These are phyloP conservation scores for Acanthopagrus latus DNA, from an alignment of 2,797 vertebrate species.

Conservation along the genomic window DNA sequence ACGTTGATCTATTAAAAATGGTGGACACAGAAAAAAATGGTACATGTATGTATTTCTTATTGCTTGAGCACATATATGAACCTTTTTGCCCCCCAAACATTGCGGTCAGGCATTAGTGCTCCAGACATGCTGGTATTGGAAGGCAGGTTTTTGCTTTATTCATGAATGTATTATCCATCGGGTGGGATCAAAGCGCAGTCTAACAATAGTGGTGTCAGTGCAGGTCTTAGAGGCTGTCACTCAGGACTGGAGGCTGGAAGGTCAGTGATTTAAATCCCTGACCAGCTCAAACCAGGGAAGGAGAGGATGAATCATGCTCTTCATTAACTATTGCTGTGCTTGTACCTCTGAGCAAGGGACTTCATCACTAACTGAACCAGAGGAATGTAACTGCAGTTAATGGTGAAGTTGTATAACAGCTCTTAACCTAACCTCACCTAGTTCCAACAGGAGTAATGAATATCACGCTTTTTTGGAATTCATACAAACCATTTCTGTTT, in stretches of 20 bases:
- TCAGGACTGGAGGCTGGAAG: constrained; percentile 46
- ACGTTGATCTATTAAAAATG: no score
- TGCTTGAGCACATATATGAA: no score
- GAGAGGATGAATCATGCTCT: background rate
- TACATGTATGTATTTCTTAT: no score
- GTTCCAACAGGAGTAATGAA: background rate
- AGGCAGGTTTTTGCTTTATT: constrained; percentile 40
- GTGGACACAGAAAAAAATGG: no score
- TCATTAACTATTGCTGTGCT: constrained; percentile 7
- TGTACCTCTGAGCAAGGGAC: background rate
- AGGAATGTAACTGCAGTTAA: background rate
- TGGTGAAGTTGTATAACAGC: background rate
- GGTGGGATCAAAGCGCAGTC: constrained; percentile 46
- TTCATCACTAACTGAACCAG: background rate
- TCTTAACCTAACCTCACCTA: background rate
- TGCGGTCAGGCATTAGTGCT: constrained; percentile 12
- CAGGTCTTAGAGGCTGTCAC: constrained; percentile 46
- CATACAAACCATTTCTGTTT: no score
- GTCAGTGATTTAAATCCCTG: constrained; percentile 43
- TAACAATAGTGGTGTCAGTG: constrained; percentile 62
- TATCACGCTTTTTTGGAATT: background rate
- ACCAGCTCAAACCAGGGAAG: constrained; percentile 21
- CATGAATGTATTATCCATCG: constrained; percentile 38
- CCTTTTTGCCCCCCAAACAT: no score
- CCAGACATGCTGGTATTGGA: background rate